Evolutionary conservation across 2,113 vertebrate genomes (phyloP).

Genomic region (Cercopithecus mona): DNA sequence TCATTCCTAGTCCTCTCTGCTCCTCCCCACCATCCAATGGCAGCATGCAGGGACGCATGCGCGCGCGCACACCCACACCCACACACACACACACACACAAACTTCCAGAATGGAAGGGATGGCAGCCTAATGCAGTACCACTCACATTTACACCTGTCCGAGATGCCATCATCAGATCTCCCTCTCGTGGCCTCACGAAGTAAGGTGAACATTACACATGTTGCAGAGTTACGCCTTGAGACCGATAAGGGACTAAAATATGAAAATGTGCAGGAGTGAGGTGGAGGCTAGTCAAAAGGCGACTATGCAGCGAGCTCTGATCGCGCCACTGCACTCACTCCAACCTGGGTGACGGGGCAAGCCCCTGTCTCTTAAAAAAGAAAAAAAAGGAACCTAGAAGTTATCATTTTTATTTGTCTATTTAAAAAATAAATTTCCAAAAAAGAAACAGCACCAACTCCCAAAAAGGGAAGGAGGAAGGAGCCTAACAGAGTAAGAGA

Average conservation of each 20-base stretch:
- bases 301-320: too few relatives aligned
- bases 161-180: background rate
- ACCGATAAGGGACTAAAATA: background rate
- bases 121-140: background rate
- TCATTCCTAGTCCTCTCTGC: background rate
- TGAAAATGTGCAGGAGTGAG: background rate
- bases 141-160: background rate
- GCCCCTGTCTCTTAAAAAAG: too few relatives aligned
- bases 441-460: background rate
- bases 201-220: background rate
- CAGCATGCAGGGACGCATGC: background rate
- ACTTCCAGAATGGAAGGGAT: background rate
- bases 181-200: background rate
- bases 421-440: background rate
- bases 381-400: background rate
- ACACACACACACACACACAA: background rate
- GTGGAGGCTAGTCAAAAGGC: background rate
- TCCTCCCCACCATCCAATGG: background rate
- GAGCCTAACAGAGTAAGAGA: background rate
- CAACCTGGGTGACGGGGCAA: too few relatives aligned
- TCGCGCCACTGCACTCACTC: too few relatives aligned
- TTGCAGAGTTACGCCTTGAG: background rate
- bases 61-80: fast-evolving
- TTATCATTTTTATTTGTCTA: background rate
- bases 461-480: background rate